A percentile compares a stretch with the other conserved stretches of the same genome.
Conservation (phyloP, 2,888 invertebrate species). For the Abscondita cerata region DNA sequence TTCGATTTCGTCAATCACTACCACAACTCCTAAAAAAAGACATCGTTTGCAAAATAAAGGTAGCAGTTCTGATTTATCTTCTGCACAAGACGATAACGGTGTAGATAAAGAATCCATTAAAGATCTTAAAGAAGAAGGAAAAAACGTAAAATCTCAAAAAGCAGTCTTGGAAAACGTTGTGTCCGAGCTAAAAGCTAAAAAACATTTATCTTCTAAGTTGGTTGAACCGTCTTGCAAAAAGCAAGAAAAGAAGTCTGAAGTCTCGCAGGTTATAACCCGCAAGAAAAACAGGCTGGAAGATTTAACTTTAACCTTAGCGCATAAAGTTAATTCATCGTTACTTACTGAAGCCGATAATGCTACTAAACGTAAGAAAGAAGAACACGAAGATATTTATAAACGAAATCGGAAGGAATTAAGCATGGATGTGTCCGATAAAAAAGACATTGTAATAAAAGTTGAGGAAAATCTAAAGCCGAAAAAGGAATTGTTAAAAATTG, state of each 20-base stretch:
- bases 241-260: constrained; percentile 50
- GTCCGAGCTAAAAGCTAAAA: constrained; percentile 55
- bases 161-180: constrained; percentile 51
- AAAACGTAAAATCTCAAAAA: constrained; percentile 39
- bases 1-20: constrained; percentile 39
- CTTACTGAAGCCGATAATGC: background rate
- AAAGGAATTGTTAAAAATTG: background rate
- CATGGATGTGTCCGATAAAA: constrained; percentile 56
- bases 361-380: constrained; percentile 29
- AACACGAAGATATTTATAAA: constrained; percentile 63
- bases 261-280: constrained; percentile 62
- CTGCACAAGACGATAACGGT: constrained; percentile 53
- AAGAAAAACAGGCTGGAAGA: constrained; percentile 71
- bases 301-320: constrained; percentile 65
- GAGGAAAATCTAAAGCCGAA: background rate
- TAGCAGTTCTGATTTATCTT: constrained; percentile 42
- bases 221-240: constrained; percentile 28
- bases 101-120: constrained; percentile 44
- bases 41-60: constrained; percentile 71
- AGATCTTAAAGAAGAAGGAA: constrained; percentile 47
- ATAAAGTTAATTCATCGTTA: constrained; percentile 62
- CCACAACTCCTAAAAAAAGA: constrained; percentile 75
- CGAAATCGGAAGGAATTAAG: constrained; percentile 61
- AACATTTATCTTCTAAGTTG: constrained; percentile 46
- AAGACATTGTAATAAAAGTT: background rate